Percentiles rank a stretch among this genome's conserved stretches.
Evolutionary conservation across 2,113 vertebrate genomes (phyloP).

Genomic region (Pyrgilauda ruficollis): DNA sequence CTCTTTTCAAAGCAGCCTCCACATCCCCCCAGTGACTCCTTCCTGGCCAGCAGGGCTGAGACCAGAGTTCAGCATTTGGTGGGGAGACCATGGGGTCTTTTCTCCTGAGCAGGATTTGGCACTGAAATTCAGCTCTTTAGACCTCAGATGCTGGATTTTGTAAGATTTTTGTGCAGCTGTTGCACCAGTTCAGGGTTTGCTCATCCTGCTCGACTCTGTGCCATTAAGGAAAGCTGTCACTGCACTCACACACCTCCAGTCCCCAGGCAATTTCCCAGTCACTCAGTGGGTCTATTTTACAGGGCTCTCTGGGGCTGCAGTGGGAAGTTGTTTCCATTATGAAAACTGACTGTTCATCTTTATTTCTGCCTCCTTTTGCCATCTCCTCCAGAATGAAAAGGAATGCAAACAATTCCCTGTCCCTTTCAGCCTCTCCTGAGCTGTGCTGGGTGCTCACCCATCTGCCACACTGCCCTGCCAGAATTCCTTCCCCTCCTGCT

Average conservation of each 20-base stretch:
- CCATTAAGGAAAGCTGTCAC: background rate
- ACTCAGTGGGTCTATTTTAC: background rate
- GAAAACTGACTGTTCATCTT: background rate
- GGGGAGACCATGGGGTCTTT: rapidly evolving
- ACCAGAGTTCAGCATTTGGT: background rate
- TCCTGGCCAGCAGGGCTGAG: background rate
- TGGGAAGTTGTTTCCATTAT: background rate
- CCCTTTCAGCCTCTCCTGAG: background rate
- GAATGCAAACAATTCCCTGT: background rate
- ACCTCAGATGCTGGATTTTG: background rate
- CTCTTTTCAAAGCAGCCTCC: background rate
- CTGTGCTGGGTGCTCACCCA: background rate
- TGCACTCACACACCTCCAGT: background rate
- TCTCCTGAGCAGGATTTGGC: background rate
- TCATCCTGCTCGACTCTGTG: background rate
- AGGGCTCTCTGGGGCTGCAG: background rate
- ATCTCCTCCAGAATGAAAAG: background rate
- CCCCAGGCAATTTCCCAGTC: background rate
- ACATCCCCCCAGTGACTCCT: rapidly evolving
- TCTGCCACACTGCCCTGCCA: background rate
- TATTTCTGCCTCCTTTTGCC: background rate
- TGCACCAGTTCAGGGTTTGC: background rate
- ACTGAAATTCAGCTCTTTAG: background rate
- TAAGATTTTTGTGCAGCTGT: background rate
- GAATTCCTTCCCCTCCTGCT: background rate